A percentile compares a stretch with the other conserved stretches of the same genome.
These are phyloP conservation scores for Limenitis arthemis DNA, from an alignment of 2,888 invertebrate genomes.

Conservation along the genomic window DNA sequence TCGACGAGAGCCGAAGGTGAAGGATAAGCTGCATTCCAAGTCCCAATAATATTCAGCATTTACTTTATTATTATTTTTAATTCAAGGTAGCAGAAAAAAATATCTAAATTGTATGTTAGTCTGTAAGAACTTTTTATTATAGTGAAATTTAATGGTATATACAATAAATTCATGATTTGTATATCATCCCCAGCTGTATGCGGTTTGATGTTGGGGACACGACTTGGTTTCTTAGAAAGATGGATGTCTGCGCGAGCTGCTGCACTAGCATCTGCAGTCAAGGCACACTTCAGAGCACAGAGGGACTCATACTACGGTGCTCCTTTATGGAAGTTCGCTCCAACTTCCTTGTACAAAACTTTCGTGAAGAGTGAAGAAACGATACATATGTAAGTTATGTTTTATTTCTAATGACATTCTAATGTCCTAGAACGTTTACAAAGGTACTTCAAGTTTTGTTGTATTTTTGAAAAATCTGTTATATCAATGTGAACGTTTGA, in stretches of 20 bases:
- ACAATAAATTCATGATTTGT: not conserved
- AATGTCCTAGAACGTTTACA: too few relatives aligned
- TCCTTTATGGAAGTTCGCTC: conserved; percentile 86
- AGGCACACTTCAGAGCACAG: conserved; percentile 82
- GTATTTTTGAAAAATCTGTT: too few relatives aligned
- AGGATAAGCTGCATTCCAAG: too few relatives aligned
- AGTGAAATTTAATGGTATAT: not conserved
- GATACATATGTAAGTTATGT: conserved; percentile 79
- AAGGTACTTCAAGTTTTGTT: too few relatives aligned
- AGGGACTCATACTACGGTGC: conserved; percentile 87
- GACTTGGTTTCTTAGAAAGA: conserved; percentile 81
- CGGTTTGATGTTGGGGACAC: conserved; percentile 82
- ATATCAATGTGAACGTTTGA: too few relatives aligned
- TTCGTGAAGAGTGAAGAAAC: conserved; percentile 83
- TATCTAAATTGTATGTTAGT: too few relatives aligned
- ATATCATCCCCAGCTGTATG: conserved; percentile 74
- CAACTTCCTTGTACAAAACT: conserved; percentile 79
- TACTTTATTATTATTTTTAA: too few relatives aligned
- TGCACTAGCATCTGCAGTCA: conserved; percentile 80
- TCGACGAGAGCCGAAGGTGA: too few relatives aligned
- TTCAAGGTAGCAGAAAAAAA: too few relatives aligned
- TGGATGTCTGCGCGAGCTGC: conserved; percentile 73
- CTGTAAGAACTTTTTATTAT: too few relatives aligned
- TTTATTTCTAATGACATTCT: too few relatives aligned
- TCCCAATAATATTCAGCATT: too few relatives aligned